phyloP scores from a whole-genome alignment of 2,797 vertebrate genomes.

The Pseudocheirus occidentalis region DNA sequence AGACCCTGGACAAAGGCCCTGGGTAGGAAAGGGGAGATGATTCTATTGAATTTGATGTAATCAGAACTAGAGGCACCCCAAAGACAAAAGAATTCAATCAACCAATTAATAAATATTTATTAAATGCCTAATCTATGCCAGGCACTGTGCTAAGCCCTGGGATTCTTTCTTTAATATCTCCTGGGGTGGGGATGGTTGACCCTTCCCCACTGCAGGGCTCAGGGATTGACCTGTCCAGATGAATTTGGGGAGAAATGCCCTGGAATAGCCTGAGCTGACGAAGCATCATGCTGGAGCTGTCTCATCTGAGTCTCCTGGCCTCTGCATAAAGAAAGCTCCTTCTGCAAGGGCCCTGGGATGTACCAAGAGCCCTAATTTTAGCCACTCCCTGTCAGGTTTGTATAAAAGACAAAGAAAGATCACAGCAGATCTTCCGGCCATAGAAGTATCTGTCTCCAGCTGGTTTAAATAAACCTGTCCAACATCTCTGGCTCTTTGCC shows the following conservation, averaged over 20 bases:
- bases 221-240: background rate
- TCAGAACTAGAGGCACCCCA: background rate
- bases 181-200: background rate
- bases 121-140: no score
- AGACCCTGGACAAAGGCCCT: background rate
- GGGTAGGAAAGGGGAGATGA: background rate
- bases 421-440: background rate
- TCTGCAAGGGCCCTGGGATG: background rate
- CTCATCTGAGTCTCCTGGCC: background rate
- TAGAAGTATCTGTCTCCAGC: background rate
- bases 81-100: background rate
- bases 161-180: background rate
- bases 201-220: background rate
- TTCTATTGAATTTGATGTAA: background rate
- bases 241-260: background rate
- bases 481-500: background rate
- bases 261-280: background rate
- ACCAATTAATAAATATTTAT: background rate
- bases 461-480: background rate
- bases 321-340: background rate
- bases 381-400: conserved; percentile 21
- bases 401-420: background rate
- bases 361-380: conserved; percentile 46
- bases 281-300: background rate
- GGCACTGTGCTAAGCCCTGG: background rate